A percentile compares a stretch with the other conserved stretches of the same genome.
These are phyloP conservation scores for Paratilapia polleni DNA, from an alignment of 2,113 vertebrate species.

Conservation along the genomic window DNA sequence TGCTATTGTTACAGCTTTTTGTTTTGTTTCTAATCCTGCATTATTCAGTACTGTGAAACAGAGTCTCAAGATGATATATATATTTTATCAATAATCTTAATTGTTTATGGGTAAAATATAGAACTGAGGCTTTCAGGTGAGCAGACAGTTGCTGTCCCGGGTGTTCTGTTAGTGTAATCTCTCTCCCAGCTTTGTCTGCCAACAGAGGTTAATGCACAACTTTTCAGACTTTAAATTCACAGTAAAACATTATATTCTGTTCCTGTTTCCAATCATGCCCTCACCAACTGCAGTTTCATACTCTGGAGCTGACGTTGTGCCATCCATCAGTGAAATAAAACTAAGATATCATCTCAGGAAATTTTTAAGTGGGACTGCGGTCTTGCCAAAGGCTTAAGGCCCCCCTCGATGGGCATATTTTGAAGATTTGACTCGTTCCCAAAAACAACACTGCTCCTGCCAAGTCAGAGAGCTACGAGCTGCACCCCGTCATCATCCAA, in stretches of 20 bases:
- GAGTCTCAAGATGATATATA: neutral
- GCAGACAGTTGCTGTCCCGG: neutral
- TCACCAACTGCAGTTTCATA: neutral
- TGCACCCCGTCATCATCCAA: slow-evolving; percentile 62
- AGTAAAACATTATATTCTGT: neutral
- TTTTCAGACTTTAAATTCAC: neutral
- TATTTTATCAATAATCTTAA: neutral
- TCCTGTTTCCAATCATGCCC: slow-evolving; percentile 4
- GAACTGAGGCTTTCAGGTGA: neutral
- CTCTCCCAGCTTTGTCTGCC: rapidly evolving
- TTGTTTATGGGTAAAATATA: neutral
- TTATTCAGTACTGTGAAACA: neutral
- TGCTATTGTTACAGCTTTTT: neutral
- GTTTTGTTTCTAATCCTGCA: neutral
- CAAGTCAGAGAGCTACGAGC: slow-evolving; percentile 59
- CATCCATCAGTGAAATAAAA: slow-evolving; percentile 32
- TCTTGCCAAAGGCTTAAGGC: slow-evolving; percentile 45
- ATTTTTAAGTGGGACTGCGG: slow-evolving; percentile 45
- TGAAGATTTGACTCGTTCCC: slow-evolving; percentile 64
- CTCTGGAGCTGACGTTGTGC: neutral
- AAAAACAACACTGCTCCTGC: slow-evolving; percentile 66
- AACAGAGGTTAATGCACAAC: neutral
- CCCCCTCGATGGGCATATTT: slow-evolving; percentile 56
- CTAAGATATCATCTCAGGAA: slow-evolving; percentile 40
- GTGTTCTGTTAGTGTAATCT: neutral